Evolutionary conservation across 2,113 vertebrate genomes (phyloP).

Genomic region (Gymnorhina tibicen): DNA sequence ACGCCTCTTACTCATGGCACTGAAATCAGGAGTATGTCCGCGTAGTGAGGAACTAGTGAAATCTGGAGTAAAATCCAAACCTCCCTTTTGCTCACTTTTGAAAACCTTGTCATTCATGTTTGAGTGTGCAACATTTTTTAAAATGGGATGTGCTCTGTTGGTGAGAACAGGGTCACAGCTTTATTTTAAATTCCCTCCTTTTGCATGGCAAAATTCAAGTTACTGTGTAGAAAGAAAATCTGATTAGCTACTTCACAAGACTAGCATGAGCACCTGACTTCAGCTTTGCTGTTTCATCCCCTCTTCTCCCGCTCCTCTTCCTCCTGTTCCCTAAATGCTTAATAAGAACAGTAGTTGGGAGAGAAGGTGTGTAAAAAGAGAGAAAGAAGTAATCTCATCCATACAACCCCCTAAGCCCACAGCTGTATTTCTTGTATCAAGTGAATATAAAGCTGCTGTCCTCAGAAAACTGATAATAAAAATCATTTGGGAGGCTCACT

Average conservation of each 20-base stretch:
- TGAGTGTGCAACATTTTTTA: neutral
- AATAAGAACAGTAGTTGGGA: neutral
- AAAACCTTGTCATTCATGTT: neutral
- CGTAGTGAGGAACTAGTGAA: neutral
- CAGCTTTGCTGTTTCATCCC: neutral
- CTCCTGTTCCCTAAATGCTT: neutral
- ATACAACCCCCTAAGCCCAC: neutral
- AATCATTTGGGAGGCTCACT: neutral
- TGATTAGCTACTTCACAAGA: neutral
- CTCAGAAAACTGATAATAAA: neutral
- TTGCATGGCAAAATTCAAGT: neutral
- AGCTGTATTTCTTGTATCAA: neutral
- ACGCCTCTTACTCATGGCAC: neutral
- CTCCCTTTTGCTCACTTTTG: neutral
- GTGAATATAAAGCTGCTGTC: neutral
- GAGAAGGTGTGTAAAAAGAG: neutral
- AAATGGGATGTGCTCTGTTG: neutral
- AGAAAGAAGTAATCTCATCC: neutral
- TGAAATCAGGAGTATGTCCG: neutral
- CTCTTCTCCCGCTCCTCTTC: neutral
- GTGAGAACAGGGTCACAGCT: neutral
- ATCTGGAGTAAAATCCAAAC: neutral
- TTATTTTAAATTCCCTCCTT: neutral
- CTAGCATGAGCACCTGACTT: neutral
- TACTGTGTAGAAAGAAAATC: neutral